Percentiles rank a stretch among this genome's conserved stretches.
phyloP scores from a whole-genome alignment of 2,888 invertebrate species.

The Lagria hirta region DNA sequence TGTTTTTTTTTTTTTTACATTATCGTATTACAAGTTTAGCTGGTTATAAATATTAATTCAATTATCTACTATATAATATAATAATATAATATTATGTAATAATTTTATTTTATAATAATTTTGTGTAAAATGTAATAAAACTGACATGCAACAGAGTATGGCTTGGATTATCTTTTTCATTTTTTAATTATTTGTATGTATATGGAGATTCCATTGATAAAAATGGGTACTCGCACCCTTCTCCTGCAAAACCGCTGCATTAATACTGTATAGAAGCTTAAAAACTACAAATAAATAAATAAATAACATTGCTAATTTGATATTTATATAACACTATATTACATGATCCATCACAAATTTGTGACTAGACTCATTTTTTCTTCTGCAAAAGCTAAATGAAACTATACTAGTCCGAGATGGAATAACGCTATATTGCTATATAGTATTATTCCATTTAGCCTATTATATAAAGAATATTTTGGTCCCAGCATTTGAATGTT shows the following conservation, averaged over 20 bases:
- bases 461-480: no score
- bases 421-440: no score
- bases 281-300: conserved; percentile 37
- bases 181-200: no score
- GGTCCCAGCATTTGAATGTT: conserved; percentile 37
- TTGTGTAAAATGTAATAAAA: conserved; percentile 55
- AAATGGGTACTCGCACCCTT: conserved; percentile 46
- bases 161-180: conserved; percentile 49
- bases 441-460: no score
- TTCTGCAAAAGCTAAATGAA: no score
- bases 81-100: conserved; percentile 52
- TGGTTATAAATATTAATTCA: conserved; percentile 54
- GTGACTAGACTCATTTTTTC: no score
- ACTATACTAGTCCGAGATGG: conserved; percentile 27
- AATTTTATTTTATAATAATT: conserved; percentile 50
- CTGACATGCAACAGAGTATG: conserved; percentile 55
- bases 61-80: conserved; percentile 51
- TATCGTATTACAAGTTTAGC: conserved; percentile 54
- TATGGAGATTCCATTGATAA: conserved; percentile 36
- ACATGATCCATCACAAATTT: conserved; percentile 21
- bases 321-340: conserved; percentile 30
- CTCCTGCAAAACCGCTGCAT: conserved; percentile 39
- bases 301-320: conserved; percentile 37
- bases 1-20: conserved; percentile 53
- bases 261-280: conserved; percentile 46